These are phyloP conservation scores for Xenopus borealis DNA, from an alignment of 2,113 vertebrate genomes.

Conservation along the genomic window DNA sequence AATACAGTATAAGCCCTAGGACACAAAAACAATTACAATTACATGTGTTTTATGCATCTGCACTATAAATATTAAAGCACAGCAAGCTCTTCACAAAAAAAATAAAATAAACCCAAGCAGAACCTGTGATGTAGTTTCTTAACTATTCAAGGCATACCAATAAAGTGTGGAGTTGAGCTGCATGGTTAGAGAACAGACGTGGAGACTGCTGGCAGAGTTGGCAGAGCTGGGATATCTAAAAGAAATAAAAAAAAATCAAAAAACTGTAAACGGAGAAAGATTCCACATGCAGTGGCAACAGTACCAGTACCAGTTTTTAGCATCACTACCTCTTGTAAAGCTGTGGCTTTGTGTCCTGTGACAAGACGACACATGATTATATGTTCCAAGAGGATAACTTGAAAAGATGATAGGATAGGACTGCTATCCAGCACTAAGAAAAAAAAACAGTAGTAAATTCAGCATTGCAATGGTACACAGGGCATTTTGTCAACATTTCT, in stretches of 20 bases:
- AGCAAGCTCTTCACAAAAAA: no score
- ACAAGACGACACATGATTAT: conserved; percentile 98
- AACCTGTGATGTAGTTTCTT: no score
- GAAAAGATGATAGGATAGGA: conserved; percentile 96
- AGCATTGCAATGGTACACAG: no score
- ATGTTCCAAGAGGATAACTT: conserved; percentile 96
- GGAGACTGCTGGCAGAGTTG: conserved; percentile 97
- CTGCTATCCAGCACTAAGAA: conserved; percentile 93
- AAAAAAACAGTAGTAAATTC: no score
- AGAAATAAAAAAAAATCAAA: not conserved
- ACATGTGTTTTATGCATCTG: no score
- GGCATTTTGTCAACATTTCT: no score
- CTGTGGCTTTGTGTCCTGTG: conserved; percentile 95
- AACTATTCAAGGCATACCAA: conserved; percentile 72
- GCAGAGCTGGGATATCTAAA: conserved; percentile 94
- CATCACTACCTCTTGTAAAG: conserved; percentile 83
- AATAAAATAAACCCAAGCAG: no score
- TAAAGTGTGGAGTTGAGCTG: conserved; percentile 94
- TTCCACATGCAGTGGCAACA: not conserved
- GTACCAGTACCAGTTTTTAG: not conserved
- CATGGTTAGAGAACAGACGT: conserved; percentile 92
- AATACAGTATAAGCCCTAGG: conserved; percentile 94
- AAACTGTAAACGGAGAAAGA: not conserved
- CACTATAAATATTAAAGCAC: no score
- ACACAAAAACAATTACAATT: not conserved